phyloP scores from a whole-genome alignment of 2,888 invertebrate species.

The Papilio demoleus region DNA sequence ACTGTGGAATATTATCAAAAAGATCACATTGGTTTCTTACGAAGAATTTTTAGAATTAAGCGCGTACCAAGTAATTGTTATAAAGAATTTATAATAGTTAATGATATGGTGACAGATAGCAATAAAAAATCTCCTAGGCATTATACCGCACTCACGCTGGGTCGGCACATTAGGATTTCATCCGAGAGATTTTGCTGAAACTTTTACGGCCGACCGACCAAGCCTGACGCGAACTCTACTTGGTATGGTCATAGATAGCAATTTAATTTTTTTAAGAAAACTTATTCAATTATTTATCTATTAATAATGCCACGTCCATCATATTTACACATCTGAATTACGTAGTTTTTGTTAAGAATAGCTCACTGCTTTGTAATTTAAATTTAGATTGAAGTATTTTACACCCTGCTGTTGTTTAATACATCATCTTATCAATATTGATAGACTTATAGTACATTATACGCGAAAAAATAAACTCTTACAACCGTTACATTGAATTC shows the following conservation, averaged over 20 bases:
- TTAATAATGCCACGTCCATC: not conserved
- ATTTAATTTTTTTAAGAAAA: not conserved
- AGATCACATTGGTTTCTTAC: too few relatives aligned
- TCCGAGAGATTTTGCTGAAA: too few relatives aligned
- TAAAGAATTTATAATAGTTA: not conserved
- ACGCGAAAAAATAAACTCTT: not conserved
- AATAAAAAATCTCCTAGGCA: too few relatives aligned
- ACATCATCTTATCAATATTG: constrained; percentile 4
- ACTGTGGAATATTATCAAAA: too few relatives aligned
- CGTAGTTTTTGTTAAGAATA: not conserved
- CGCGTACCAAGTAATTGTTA: not conserved
- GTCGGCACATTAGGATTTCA: too few relatives aligned
- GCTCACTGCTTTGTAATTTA: constrained; percentile 2
- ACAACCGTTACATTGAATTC: not conserved
- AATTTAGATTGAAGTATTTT: constrained; percentile 1
- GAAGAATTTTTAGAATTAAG: not conserved
- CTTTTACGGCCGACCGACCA: too few relatives aligned
- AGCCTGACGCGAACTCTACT: too few relatives aligned
- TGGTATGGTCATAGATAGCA: too few relatives aligned
- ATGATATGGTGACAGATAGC: not conserved
- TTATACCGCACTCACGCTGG: too few relatives aligned
- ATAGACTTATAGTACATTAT: not conserved
- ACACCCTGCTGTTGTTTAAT: constrained; percentile 1
- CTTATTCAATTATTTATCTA: not conserved
- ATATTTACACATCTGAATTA: not conserved